phyloP scores from a whole-genome alignment of 2,113 vertebrate genomes.

The Hyperopisus bebe region DNA sequence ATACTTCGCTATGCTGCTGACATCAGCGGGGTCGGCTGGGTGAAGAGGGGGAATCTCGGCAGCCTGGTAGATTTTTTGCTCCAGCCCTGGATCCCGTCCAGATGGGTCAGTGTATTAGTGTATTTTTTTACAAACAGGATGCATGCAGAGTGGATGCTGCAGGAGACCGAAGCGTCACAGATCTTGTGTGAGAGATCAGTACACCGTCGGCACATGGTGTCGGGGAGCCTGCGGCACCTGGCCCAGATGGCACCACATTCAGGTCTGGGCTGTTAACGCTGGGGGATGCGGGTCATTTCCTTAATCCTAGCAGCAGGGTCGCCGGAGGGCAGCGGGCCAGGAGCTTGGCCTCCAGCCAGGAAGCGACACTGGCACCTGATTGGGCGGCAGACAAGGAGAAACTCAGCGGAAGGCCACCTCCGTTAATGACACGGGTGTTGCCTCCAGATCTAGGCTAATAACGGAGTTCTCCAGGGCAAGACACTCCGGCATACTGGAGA shows the following conservation, averaged over 20 bases:
- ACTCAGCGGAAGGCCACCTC: neutral
- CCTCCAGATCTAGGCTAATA: neutral
- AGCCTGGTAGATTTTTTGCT: slow-evolving; percentile 88
- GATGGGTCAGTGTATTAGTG: slow-evolving; percentile 60
- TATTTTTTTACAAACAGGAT: neutral
- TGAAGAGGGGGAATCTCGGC: slow-evolving; percentile 84
- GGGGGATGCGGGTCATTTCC: neutral
- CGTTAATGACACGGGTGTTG: neutral
- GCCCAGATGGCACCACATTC: neutral
- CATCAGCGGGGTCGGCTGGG: slow-evolving; percentile 89
- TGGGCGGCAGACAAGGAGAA: neutral
- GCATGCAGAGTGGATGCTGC: neutral
- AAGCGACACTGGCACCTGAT: neutral
- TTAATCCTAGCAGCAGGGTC: neutral
- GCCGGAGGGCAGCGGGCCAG: neutral
- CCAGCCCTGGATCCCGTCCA: slow-evolving; percentile 79
- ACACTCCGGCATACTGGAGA: neutral
- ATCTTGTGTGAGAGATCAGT: neutral
- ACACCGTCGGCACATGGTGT: neutral
- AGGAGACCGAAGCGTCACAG: neutral
- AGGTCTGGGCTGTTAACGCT: neutral
- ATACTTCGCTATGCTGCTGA: slow-evolving; percentile 87
- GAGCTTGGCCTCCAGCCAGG: neutral
- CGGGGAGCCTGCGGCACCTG: neutral
- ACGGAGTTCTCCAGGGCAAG: neutral